phyloP scores from a whole-genome alignment of 2,797 vertebrate genomes.

The Tragopan temminckii region DNA sequence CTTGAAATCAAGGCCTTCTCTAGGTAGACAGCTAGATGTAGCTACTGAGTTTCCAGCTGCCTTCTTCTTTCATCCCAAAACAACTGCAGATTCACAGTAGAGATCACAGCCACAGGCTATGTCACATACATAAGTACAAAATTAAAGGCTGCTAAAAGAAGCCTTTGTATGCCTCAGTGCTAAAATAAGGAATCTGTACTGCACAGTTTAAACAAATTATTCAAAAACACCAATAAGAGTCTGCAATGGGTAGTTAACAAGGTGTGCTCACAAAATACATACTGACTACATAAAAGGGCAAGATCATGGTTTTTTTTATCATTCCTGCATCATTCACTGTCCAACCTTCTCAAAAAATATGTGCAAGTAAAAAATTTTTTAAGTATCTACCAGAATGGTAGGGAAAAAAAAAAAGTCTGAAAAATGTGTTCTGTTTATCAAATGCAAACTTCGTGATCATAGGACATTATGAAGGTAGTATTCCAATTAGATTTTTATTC shows the following conservation, averaged over 20 bases:
- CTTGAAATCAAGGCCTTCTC: constrained; percentile 93
- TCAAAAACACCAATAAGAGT: constrained; percentile 75
- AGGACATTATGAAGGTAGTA: neutral
- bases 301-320: constrained; percentile 48
- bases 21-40: constrained; percentile 93
- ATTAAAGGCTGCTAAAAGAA: constrained; percentile 88
- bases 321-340: neutral
- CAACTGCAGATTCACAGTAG: constrained; percentile 89
- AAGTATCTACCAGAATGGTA: neutral
- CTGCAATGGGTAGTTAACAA: constrained; percentile 71
- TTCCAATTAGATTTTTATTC: neutral
- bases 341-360: neutral
- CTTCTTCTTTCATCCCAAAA: constrained; percentile 95
- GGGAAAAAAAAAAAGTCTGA: too few species aligned
- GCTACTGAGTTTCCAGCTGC: constrained; percentile 96
- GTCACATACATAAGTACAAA: constrained; percentile 89
- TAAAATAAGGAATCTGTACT: constrained; percentile 87
- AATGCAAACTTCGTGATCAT: neutral
- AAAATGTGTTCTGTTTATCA: neutral
- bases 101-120: constrained; percentile 93
- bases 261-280: constrained; percentile 61
- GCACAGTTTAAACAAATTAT: constrained; percentile 82
- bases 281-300: constrained; percentile 46
- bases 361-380: neutral
- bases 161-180: constrained; percentile 86